Conservation (phyloP, 2,888 invertebrate genomes). For the Dyspetes luteomarginatus region DNA sequence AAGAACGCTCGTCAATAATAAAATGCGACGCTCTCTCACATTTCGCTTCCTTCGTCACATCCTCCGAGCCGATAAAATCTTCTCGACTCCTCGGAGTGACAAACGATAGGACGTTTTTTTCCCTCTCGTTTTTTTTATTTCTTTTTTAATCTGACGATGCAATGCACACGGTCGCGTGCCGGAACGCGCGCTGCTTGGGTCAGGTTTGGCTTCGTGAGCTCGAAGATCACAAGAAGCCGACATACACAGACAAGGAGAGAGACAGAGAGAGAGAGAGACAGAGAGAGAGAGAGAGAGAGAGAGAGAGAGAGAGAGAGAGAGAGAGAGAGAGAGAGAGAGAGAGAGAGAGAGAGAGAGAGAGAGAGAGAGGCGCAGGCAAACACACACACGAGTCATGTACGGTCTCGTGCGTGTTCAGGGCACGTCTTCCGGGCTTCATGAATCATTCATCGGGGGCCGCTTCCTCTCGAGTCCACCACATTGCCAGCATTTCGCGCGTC, state of each 20-base stretch:
- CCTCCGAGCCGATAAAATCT: neutral
- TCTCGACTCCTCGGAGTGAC: slow-evolving; percentile 1
- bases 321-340: slow-evolving; percentile 12
- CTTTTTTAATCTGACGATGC: neutral
- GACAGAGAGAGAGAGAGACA: neutral
- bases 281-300: neutral
- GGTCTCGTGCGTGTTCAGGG: slow-evolving; percentile 66
- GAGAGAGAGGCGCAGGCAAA: neutral
- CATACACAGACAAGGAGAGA: slow-evolving; percentile 29
- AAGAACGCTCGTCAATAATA: neutral
- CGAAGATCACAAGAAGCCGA: slow-evolving; percentile 45
- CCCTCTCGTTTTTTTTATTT: neutral
- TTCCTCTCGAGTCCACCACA: slow-evolving; percentile 68
- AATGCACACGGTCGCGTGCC: neutral
- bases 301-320: neutral
- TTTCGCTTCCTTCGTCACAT: slow-evolving; percentile 1
- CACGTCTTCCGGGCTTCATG: slow-evolving; percentile 74
- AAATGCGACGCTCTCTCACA: slow-evolving; percentile 17
- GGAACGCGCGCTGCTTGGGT: neutral
- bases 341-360: neutral
- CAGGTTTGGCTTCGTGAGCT: too few species aligned
- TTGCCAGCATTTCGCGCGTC: slow-evolving; percentile 45
- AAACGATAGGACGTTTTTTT: slow-evolving; percentile 14
- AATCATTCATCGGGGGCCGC: slow-evolving; percentile 74
- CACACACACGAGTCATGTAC: slow-evolving; percentile 9